These are phyloP conservation scores for Sigmodon hispidus DNA, from an alignment of 2,113 vertebrate genomes.

Conservation along the genomic window DNA sequence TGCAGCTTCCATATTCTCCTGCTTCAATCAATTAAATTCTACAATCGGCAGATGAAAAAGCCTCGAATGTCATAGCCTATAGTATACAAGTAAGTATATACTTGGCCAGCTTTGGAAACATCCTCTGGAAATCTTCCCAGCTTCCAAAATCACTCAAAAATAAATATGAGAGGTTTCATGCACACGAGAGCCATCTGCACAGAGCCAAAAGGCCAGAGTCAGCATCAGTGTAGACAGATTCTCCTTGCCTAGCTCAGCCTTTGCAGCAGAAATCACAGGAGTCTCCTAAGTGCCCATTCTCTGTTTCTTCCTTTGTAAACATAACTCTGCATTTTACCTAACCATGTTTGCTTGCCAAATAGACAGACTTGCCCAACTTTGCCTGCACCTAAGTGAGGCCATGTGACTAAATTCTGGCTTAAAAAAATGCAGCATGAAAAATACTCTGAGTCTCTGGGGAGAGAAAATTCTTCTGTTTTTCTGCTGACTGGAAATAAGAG, in stretches of 20 bases:
- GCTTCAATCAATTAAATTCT: conserved; percentile 45
- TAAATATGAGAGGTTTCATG: conserved; percentile 25
- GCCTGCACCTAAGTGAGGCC: not conserved
- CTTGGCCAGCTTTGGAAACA: not conserved
- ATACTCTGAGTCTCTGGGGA: not conserved
- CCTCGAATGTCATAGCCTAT: not conserved
- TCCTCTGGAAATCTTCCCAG: not conserved
- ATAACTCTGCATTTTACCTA: not conserved
- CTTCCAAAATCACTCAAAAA: conserved; percentile 1
- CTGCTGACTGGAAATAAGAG: not conserved
- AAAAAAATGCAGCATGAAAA: not conserved
- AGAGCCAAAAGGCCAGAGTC: not conserved
- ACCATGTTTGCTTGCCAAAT: not conserved
- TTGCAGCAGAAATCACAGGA: not conserved
- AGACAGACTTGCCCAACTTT: conserved; percentile 6
- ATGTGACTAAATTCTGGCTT: not conserved
- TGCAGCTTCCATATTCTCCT: conserved; percentile 15
- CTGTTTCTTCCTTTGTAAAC: not conserved
- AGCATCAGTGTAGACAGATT: not conserved
- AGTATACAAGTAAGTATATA: not conserved
- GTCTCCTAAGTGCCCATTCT: not conserved
- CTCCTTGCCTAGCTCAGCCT: not conserved
- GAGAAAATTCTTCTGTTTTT: not conserved
- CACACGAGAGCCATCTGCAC: not conserved
- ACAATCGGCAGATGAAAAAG: conserved; percentile 2